Evolutionary conservation across 2,113 vertebrate species (phyloP).

Genomic region (Rhynchopsitta pachyrhyncha): DNA sequence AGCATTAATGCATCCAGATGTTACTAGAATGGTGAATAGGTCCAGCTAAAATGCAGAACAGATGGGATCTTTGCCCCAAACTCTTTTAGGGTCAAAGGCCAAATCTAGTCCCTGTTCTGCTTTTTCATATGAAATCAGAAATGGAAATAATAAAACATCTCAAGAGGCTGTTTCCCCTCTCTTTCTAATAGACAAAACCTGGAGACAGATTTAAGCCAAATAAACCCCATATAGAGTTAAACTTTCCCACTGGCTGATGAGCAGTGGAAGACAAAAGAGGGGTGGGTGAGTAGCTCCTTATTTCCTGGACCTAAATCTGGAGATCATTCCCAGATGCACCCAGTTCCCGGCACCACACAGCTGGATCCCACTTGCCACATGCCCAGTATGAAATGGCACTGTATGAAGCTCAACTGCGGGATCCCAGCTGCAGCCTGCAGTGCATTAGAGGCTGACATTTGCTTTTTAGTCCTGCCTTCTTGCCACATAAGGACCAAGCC

Average conservation of each 20-base stretch:
- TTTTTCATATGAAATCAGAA: conserved; percentile 15
- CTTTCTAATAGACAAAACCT: neutral
- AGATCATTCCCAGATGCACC: conserved; percentile 8
- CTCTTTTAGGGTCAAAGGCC: conserved; percentile 17
- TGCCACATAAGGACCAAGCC: neutral
- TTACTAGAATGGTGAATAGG: conserved; percentile 13
- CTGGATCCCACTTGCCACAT: neutral
- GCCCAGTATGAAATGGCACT: neutral
- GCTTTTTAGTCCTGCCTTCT: neutral
- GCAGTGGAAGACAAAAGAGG: neutral
- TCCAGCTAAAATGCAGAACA: conserved; percentile 38
- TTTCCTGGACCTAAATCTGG: conserved; percentile 24
- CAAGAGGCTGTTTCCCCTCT: neutral
- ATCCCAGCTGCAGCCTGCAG: neutral
- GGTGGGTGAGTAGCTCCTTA: neutral
- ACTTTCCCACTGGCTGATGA: neutral
- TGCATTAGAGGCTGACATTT: neutral
- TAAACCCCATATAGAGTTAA: neutral
- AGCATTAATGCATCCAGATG: neutral
- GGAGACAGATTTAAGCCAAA: neutral
- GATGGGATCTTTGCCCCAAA: conserved; percentile 47
- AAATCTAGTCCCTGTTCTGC: neutral
- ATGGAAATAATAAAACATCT: conserved; percentile 26
- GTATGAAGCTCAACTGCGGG: neutral
- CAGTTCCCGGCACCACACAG: conserved; percentile 1